These are phyloP conservation scores for Clistopyga incitator DNA, from an alignment of 2,888 invertebrate species.

Conservation along the genomic window DNA sequence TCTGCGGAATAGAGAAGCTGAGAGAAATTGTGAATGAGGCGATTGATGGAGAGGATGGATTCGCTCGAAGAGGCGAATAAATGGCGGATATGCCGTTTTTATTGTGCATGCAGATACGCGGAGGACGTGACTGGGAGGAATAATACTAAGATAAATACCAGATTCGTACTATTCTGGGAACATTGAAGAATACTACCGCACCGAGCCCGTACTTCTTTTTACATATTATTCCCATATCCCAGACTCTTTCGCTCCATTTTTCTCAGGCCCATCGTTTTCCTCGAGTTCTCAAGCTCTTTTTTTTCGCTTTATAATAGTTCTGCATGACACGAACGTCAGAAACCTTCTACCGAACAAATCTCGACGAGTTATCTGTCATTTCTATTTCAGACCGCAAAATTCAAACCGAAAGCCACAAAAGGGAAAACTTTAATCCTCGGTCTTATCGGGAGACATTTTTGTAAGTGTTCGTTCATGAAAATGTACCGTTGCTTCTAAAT, in stretches of 20 bases:
- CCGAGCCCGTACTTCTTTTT: neutral
- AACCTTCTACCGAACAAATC: slow-evolving; percentile 3
- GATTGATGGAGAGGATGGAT: neutral
- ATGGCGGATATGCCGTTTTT: neutral
- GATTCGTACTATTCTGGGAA: too few species aligned
- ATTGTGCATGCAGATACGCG: neutral
- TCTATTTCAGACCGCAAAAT: slow-evolving; percentile 9
- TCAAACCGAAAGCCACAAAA: neutral
- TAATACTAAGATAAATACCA: slow-evolving; percentile 11
- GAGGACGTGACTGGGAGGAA: neutral
- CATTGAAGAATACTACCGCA: too few species aligned
- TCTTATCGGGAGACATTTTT: slow-evolving; percentile 23
- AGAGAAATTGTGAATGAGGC: neutral
- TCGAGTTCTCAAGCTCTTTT: neutral
- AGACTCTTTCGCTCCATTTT: neutral
- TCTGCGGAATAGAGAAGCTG: too few species aligned
- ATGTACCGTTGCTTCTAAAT: slow-evolving; percentile 5
- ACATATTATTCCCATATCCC: neutral
- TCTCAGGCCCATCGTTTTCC: neutral
- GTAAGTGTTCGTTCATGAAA: slow-evolving; percentile 2
- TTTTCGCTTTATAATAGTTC: neutral
- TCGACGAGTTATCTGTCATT: slow-evolving; percentile 30
- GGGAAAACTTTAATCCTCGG: slow-evolving; percentile 7
- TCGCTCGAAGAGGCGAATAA: neutral
- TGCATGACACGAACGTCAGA: neutral